Percentiles rank a stretch among this genome's conserved stretches.
These are phyloP conservation scores for Sciurus niger DNA, from an alignment of 2,113 vertebrate species.

Conservation along the genomic window DNA sequence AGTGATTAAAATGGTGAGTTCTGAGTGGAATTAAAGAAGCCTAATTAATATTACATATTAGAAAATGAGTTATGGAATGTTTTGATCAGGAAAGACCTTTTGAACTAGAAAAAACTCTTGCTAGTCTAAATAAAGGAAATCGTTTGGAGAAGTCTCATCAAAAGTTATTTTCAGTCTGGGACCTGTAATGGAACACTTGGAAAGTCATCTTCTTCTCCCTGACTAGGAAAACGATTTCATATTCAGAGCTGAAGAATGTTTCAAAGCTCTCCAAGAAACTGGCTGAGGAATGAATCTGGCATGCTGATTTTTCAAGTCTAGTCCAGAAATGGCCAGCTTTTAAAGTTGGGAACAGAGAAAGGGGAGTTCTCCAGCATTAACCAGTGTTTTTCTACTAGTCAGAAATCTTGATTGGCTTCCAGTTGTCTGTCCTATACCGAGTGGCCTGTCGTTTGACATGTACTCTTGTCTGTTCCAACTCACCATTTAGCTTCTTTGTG, in stretches of 20 bases:
- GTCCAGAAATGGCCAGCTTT: constrained; percentile 59
- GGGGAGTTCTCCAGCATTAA: not conserved
- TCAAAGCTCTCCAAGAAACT: constrained; percentile 69
- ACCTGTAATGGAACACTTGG: constrained; percentile 79
- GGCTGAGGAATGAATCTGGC: constrained; percentile 70
- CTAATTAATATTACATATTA: constrained; percentile 5
- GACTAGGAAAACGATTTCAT: constrained; percentile 75
- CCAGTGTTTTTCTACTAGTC: not conserved
- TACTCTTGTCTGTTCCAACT: not conserved
- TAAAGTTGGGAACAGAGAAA: constrained; percentile 41
- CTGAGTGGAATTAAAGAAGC: constrained; percentile 51
- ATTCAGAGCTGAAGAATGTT: constrained; percentile 70
- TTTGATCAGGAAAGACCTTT: constrained; percentile 68
- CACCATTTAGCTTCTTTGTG: not conserved
- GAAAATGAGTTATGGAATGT: constrained; percentile 58
- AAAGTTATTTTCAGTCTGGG: constrained; percentile 78
- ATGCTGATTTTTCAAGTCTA: constrained; percentile 58
- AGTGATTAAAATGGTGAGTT: not conserved
- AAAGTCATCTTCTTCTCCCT: constrained; percentile 32
- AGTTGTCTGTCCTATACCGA: not conserved
- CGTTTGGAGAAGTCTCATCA: constrained; percentile 76
- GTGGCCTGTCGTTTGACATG: not conserved
- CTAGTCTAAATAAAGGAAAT: constrained; percentile 80
- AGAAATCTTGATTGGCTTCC: not conserved
- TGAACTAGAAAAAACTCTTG: constrained; percentile 64